Evolutionary conservation across 2,888 invertebrate genomes (phyloP), one percentile per base, ranked within the genome.

Genomic region (Anagyrus pseudococci): DNA sequence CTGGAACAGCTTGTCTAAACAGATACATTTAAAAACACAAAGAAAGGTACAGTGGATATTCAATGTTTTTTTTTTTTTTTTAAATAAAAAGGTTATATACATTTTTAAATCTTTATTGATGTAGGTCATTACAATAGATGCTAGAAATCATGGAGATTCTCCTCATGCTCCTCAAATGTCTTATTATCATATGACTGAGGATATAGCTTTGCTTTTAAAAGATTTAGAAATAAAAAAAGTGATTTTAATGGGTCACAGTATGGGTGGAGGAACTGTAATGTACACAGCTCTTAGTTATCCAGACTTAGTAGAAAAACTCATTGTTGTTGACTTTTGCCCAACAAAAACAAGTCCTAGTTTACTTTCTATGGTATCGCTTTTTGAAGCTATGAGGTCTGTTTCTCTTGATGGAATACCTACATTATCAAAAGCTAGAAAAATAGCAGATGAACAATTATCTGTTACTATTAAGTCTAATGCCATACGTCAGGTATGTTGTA

Each of bases 251-350:
- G 97, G 97, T 0, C 97, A 98, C 80, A 96, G 96, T 70, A 95
- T 98, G 95, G 97, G 97, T 20, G 98, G 97, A n/a, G 88, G 94
- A 66, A 87, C 93, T 7, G 90, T 91, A 73, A 96, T 97, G 96
- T 86, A 88, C 58, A 83, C 93, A 58, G 91, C 96, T 43, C 83
- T 96, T 53, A 85, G 86, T 77, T 84, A 88, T 82, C 88, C 89
- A 15, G 76, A 86, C 52, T 67, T 87, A 37, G 85, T 91, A 1
- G 86, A 89, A 43, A 88, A 88, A 71, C 80, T 92, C 26, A 77
- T 91, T 62, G 86, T 91, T 17, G 88, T 88, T 19, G 93, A 93
- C 73, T 88, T 91, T 68, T 88, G 89, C 0, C 92, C 92, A 0
- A 73, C 87, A 1, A 84, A 84, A 70, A 84, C 84, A 0, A 88